Evolutionary conservation across 2,888 invertebrate genomes (phyloP), one percentile per base, ranked within the genome.

Genomic region (Mantis religiosa): DNA sequence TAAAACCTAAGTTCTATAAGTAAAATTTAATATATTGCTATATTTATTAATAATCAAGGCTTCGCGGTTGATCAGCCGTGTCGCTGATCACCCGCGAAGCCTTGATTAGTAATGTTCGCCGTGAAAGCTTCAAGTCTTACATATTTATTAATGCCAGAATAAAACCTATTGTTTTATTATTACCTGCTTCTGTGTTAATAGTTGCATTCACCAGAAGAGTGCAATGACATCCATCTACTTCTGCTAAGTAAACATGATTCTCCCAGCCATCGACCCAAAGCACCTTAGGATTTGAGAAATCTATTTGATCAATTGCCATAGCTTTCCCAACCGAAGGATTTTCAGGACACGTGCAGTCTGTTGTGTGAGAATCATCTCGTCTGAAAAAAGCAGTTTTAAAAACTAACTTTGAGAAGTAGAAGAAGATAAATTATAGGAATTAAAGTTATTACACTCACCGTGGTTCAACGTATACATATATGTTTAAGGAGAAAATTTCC

Each of bases 261-360:
- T 94, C 94, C 92, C 95, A 94, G 1, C 95, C 94, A 90, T 96
- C 96, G 0, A 96, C 93, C 95, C 96, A 97, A 90, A 96, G 95
- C 25, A 97, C 91, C 91, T 94, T 93, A 1, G 95, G 94, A 90
- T 93, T 94, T 12, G 94, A 92, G 20, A 93, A 92, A 89, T 94
- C 94, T 0, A 96, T 95, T 92, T 96, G 95, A 91, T 97, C 97
- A 20, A 97, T 93, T 0, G 96, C 94, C 91, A 97, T 95, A 0
- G 95, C 94, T 90, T 94, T 94, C 12, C 95, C 95, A 4, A 97
- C 94, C 90, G 95, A 94, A 27, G 95, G 95, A 90, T 95, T 94
- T 91, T 94, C 94, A 0, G 96, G 95, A 91, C 97, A 97, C 90
- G 95, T 96, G 92, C 97, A 97, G 0, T 92, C 84, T 41, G 85